These are phyloP conservation scores for Dermatemys mawii DNA, from an alignment of 2,113 vertebrate genomes.

Conservation along the genomic window DNA sequence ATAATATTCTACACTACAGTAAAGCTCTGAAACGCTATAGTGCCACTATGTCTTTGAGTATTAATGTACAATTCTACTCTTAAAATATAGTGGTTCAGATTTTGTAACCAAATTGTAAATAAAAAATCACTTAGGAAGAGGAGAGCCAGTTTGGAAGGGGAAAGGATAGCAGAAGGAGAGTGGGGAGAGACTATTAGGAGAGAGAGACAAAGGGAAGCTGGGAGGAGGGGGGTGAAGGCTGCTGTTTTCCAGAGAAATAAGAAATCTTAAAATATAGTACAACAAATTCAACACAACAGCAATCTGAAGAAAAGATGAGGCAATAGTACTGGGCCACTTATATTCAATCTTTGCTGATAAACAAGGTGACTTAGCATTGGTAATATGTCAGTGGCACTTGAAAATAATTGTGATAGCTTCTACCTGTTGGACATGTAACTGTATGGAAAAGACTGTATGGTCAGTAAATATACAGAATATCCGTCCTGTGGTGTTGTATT, in stretches of 20 bases:
- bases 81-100: background rate
- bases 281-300: background rate
- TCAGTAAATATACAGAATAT: background rate
- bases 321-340: background rate
- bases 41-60: background rate
- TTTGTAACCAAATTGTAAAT: background rate
- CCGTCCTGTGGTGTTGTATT: background rate
- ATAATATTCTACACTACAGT: background rate
- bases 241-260: background rate
- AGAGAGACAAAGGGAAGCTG: background rate
- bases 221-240: background rate
- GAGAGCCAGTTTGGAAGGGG: background rate
- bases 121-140: background rate
- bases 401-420: background rate
- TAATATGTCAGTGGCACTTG: background rate
- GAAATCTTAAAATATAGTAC: background rate
- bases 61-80: background rate
- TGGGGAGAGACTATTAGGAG: background rate
- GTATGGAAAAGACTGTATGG: background rate
- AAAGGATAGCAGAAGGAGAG: background rate
- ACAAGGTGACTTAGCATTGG: background rate
- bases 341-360: background rate
- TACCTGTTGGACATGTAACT: background rate
- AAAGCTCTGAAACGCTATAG: background rate
- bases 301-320: background rate